These are phyloP conservation scores for Agelas oroides DNA, from an alignment of 37 sponge, comb jelly and placozoan species.

Conservation along the genomic window DNA sequence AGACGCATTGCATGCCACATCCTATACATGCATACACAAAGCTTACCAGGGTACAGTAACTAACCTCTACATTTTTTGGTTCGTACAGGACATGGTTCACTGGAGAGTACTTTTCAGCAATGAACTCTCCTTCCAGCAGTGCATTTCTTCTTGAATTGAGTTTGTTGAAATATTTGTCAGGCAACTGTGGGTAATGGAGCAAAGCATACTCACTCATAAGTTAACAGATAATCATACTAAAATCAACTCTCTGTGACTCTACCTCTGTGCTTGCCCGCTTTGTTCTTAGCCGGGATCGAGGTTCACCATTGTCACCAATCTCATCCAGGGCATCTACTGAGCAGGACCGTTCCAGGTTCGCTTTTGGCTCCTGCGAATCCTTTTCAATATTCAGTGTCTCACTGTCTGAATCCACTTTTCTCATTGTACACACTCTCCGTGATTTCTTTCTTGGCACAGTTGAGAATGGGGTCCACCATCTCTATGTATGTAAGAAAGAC, in stretches of 20 bases:
- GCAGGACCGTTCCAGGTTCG: slow-evolving; percentile 8
- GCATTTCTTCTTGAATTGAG: no score
- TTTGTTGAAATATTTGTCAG: no score
- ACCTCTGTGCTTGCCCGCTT: slow-evolving; percentile 6
- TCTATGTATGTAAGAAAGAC: no score
- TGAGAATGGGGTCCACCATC: no score
- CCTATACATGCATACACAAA: no score
- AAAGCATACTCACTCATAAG: no score
- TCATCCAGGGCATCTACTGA: slow-evolving; percentile 25
- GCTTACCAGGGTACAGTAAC: background rate
- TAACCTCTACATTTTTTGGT: slow-evolving; percentile 12
- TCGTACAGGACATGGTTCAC: background rate
- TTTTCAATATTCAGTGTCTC: background rate
- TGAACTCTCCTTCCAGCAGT: no score
- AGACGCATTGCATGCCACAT: no score
- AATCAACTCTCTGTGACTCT: no score
- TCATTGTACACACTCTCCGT: background rate
- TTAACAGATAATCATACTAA: background rate
- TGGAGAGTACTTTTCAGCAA: background rate
- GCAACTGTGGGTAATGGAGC: no score
- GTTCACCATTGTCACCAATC: background rate
- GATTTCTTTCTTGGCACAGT: background rate
- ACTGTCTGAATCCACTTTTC: no score
- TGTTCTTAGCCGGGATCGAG: background rate
- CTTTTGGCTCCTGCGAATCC: background rate